phyloP scores from a whole-genome alignment of 2,797 vertebrate species.

The Tinamus major region DNA sequence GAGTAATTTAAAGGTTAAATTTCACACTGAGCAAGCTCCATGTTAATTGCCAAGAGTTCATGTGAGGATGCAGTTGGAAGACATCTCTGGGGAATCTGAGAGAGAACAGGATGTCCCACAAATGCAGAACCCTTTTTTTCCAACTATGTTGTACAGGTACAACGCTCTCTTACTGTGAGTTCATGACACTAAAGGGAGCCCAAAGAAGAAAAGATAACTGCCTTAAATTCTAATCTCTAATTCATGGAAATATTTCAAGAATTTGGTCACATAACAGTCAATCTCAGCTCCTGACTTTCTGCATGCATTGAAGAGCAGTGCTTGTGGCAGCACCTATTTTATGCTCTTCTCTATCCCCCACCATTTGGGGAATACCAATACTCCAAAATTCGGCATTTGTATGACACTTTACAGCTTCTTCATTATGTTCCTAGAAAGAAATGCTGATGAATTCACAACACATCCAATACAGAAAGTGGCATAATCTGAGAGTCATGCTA shows the following conservation, averaged over 20 bases:
- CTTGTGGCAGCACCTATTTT: conserved; percentile 7
- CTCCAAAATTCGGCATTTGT: neutral
- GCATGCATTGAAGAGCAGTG: neutral
- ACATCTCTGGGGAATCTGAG: neutral
- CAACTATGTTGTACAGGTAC: neutral
- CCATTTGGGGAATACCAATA: neutral
- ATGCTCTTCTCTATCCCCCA: neutral
- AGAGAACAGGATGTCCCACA: neutral
- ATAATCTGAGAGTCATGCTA: neutral
- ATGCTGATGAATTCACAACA: conserved; percentile 14
- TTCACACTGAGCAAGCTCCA: neutral
- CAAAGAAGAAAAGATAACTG: neutral
- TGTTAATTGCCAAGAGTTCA: neutral
- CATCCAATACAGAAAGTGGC: conserved; percentile 29
- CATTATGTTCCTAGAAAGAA: neutral
- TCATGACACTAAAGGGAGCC: neutral
- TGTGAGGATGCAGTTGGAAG: neutral
- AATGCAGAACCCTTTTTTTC: neutral
- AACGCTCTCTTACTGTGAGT: neutral
- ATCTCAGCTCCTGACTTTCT: neutral
- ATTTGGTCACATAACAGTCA: neutral
- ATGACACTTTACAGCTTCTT: conserved; percentile 42
- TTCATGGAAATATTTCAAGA: neutral
- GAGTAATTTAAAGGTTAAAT: neutral
- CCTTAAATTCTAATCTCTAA: neutral